phyloP scores from a whole-genome alignment of 2,113 vertebrate genomes.

The Fulica atra region DNA sequence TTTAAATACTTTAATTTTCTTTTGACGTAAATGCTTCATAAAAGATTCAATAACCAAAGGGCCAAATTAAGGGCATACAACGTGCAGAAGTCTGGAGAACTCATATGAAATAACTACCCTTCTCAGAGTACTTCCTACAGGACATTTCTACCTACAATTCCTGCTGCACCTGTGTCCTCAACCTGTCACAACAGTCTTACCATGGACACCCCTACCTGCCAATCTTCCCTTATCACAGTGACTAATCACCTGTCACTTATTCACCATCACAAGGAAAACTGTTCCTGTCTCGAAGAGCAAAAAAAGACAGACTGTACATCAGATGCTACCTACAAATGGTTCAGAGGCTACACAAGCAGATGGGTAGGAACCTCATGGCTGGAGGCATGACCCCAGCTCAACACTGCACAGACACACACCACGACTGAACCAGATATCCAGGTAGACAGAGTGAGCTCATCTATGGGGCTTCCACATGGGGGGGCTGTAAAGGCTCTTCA shows the following conservation, averaged over 20 bases:
- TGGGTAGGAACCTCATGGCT: background rate
- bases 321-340: too few species aligned
- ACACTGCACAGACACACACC: fast-evolving
- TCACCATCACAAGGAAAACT: background rate
- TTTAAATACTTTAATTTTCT: background rate
- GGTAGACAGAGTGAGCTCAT: background rate
- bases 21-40: background rate
- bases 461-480: fast-evolving
- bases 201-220: background rate
- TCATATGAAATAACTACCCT: background rate
- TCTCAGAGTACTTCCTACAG: background rate
- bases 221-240: too few species aligned
- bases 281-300: fast-evolving
- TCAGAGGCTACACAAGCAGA: background rate
- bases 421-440: background rate
- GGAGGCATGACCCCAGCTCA: fast-evolving
- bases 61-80: background rate
- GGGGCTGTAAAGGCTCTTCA: background rate
- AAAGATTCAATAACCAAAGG: constrained; percentile 12
- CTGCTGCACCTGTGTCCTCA: background rate
- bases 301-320: background rate
- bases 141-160: background rate
- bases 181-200: background rate
- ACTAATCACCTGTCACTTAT: background rate
- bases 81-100: background rate